These are phyloP conservation scores for Mionectes olivaceus DNA, from an alignment of 2,797 vertebrate genomes.

Conservation along the genomic window DNA sequence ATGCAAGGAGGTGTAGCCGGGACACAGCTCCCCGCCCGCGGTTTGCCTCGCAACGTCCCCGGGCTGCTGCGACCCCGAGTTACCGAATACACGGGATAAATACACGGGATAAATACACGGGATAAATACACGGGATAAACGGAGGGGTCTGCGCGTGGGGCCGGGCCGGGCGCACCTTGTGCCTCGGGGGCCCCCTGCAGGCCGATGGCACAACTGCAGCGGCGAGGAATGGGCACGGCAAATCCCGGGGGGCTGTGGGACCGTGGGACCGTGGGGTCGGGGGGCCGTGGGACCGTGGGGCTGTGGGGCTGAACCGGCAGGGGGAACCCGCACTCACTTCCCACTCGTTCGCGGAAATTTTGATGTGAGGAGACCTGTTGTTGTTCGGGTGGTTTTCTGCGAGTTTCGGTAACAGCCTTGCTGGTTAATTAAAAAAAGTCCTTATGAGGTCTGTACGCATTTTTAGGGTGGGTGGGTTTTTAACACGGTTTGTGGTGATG, in stretches of 20 bases:
- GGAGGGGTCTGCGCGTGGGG: no score
- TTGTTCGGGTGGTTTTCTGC: not conserved
- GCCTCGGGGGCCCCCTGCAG: slow-evolving; percentile 78
- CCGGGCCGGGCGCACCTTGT: slow-evolving; percentile 2
- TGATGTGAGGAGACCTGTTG: not conserved
- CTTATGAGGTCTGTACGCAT: not conserved
- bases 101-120: no score
- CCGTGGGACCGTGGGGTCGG: no score
- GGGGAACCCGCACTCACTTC: not conserved
- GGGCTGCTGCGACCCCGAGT: no score
- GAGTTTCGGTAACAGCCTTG: not conserved
- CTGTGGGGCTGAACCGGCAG: not conserved
- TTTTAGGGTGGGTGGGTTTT: not conserved
- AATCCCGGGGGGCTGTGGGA: no score
- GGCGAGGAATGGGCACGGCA: no score
- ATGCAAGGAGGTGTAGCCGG: rapidly evolving
- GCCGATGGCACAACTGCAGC: slow-evolving; percentile 48
- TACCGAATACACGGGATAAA: no score
- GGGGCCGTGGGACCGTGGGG: no score
- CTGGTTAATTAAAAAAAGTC: not conserved
- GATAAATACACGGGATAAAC: no score
- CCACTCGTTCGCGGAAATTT: not conserved
- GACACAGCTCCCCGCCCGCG: not conserved
- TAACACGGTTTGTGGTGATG: not conserved
- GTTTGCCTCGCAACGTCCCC: no score